Evolutionary conservation across 2,888 invertebrate species (phyloP), one percentile per base, ranked within the genome.

Genomic region (Xiphydria camelus): DNA sequence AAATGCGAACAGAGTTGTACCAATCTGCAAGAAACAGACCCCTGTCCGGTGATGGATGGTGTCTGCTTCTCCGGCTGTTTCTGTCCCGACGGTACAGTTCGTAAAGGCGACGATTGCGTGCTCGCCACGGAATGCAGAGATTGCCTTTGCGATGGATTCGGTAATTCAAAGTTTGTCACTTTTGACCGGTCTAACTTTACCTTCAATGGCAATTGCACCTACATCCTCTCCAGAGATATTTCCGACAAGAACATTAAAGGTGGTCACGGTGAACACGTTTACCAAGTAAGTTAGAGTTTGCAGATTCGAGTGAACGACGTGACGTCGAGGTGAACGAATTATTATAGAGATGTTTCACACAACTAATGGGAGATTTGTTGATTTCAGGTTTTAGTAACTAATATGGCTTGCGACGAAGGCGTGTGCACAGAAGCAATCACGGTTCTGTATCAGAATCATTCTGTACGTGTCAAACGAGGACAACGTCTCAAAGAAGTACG

Each of bases 161-260:
- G 92, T 0, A 84, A 88, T 38, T 85, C 91, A 1, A 88, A 91
- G 64, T 91, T 89, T 73, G 80, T 85, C 46, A 90, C 89, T 19
- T 95, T 91, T 67, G 94, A 94, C 69, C 84, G 87, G 15, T 84
- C 82, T 49, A 86, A 88, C 61, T 86, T 88, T 57, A 88, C 88
- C 0, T 88, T 89, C 72, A 84, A 87, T 54, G 91, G 90, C 4
- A 90, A 90, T 70, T 94, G 94, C 71, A 89, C 89, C 0, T 93
- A 92, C 68, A 79, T 92, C 19, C 82, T 91, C 39, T 86, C 91
- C 0, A 77, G 87, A 21, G 86, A 88, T 71, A 76, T 79, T 35
- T n/a, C n/a, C n/a, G 78, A 79, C 29, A 67, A 79, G 0, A 78
- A 80, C 0, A 42, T 17, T 9, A 38, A 44, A 46, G 47, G n/a